These are phyloP conservation scores for Reticulitermes lucifugus DNA, from an alignment of 2,888 invertebrate genomes.

Conservation along the genomic window DNA sequence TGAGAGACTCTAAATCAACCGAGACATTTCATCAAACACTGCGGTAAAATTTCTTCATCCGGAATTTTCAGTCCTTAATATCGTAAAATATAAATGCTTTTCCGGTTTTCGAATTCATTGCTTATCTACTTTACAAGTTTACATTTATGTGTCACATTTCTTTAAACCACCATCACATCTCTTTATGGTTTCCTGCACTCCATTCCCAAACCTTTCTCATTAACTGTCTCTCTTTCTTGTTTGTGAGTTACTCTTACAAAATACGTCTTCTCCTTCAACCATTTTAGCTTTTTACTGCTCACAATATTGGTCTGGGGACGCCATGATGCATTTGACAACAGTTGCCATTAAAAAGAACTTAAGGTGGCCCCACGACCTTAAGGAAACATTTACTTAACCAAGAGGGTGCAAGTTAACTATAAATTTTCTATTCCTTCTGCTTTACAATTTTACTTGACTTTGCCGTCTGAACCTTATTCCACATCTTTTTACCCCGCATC, in stretches of 20 bases:
- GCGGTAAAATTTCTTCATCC: background rate
- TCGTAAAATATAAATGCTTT: background rate
- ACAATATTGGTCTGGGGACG: slow-evolving; percentile 19
- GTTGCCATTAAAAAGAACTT: slow-evolving; percentile 32
- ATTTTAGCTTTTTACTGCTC: slow-evolving; percentile 23
- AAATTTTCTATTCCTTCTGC: slow-evolving; percentile 3
- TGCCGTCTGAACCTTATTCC: slow-evolving; percentile 3
- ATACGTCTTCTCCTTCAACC: background rate
- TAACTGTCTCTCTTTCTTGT: slow-evolving; percentile 1
- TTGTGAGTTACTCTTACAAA: slow-evolving; percentile 10
- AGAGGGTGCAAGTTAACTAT: background rate
- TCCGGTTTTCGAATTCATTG: background rate
- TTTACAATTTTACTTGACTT: slow-evolving; percentile 16
- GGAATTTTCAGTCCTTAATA: background rate
- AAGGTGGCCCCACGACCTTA: slow-evolving; percentile 6
- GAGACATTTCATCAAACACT: background rate
- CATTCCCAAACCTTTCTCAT: slow-evolving; percentile 4
- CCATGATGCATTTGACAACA: background rate
- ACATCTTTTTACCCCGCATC: background rate
- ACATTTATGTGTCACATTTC: slow-evolving; percentile 7
- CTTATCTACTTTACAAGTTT: background rate
- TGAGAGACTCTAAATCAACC: background rate
- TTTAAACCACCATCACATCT: background rate
- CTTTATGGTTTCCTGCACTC: background rate
- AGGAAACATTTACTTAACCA: slow-evolving; percentile 36